A percentile compares a stretch with the other conserved stretches of the same genome.
Conservation (phyloP, 2,888 invertebrate species). For the Andrena praecox region DNA sequence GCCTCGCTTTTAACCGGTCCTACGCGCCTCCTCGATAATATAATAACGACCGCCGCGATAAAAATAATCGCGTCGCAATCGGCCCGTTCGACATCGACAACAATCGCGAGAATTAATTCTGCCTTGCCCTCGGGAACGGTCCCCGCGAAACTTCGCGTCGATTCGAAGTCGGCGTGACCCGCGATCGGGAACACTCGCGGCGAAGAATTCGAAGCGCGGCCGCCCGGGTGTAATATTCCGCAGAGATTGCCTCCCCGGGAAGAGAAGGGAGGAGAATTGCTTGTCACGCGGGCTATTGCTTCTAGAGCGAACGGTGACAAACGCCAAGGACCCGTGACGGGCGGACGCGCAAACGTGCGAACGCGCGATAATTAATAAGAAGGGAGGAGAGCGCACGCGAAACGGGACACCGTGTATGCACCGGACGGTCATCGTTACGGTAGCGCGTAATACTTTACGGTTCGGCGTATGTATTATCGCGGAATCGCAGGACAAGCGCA, state of each 20-base stretch:
- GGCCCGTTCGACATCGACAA: not conserved
- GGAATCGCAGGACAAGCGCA: slow-evolving; percentile 78
- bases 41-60: slow-evolving; percentile 30
- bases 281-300: not conserved
- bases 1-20: slow-evolving; percentile 46
- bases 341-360: not conserved
- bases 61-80: slow-evolving; percentile 38
- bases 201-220: too few species aligned
- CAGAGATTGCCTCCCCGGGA: too few species aligned
- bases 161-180: too few species aligned
- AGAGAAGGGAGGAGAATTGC: not conserved
- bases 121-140: too few species aligned
- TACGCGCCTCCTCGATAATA: slow-evolving; percentile 45
- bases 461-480: slow-evolving; percentile 81
- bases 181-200: too few species aligned
- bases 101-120: slow-evolving; percentile 8
- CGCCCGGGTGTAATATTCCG: too few species aligned
- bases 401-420: slow-evolving; percentile 78
- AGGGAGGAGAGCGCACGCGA: not conserved
- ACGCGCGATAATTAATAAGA: slow-evolving; percentile 25
- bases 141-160: too few species aligned
- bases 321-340: too few species aligned
- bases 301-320: too few species aligned
- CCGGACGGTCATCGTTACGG: slow-evolving; percentile 83
- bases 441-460: slow-evolving; percentile 84